A percentile compares a stretch with the other conserved stretches of the same genome.
Conservation (phyloP, 2,888 invertebrate genomes). For the Eupithecia vulgata region DNA sequence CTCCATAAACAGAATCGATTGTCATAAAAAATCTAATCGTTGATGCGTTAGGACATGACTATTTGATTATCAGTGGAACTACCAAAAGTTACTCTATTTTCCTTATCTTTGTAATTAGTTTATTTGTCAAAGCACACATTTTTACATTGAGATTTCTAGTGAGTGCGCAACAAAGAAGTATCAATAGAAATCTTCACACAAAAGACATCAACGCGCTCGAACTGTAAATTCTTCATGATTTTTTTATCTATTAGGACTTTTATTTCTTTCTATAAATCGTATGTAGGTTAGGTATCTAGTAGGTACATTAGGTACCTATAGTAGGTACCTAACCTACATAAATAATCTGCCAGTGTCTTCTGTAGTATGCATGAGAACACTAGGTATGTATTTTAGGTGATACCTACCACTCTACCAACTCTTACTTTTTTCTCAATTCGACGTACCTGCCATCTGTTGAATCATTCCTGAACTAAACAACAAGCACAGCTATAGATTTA, state of each 20-base stretch:
- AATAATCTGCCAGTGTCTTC: neutral
- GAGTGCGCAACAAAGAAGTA: neutral
- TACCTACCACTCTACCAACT: neutral
- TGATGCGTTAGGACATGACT: no score
- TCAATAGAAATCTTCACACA: neutral
- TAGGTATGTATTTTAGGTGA: neutral
- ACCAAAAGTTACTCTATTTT: neutral
- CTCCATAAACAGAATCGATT: no score
- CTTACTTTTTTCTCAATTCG: neutral
- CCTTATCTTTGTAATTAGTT: neutral
- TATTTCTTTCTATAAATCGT: neutral
- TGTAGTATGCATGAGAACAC: neutral
- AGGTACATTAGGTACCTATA: no score
- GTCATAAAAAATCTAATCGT: no score
- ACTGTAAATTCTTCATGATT: neutral
- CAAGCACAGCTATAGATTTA: neutral
- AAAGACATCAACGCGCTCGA: slow-evolving; percentile 1
- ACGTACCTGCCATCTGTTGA: neutral
- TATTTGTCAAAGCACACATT: neutral
- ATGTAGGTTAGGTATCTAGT: neutral
- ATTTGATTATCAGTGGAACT: no score
- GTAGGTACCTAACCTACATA: no score
- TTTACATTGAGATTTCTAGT: neutral
- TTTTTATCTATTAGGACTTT: neutral
- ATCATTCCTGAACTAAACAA: neutral